Evolutionary conservation across 2,113 vertebrate genomes (phyloP).

Genomic region (Syngnathus floridae): DNA sequence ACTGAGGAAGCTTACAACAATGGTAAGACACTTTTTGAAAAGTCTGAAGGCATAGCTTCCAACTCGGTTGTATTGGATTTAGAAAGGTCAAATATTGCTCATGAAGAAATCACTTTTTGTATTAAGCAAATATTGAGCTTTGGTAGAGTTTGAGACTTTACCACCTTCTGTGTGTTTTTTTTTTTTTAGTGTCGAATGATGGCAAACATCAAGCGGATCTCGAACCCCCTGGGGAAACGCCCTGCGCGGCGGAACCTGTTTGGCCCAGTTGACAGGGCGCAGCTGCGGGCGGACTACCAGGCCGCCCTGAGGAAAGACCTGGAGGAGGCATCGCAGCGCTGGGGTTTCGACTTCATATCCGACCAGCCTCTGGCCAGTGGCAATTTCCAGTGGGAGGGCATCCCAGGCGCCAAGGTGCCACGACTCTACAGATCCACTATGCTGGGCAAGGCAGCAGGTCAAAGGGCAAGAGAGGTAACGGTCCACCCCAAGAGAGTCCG

Average conservation of each 20-base stretch:
- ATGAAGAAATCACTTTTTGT: background rate
- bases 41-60: background rate
- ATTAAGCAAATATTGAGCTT: background rate
- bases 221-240: slow-evolving; percentile 46
- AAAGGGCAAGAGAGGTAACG: slow-evolving; percentile 4
- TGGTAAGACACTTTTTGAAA: slow-evolving; percentile 44
- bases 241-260: slow-evolving; percentile 78
- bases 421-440: slow-evolving; percentile 56
- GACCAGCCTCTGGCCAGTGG: slow-evolving; percentile 79
- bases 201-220: slow-evolving; percentile 50
- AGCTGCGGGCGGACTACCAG: slow-evolving; percentile 72
- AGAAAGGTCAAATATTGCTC: background rate
- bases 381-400: slow-evolving; percentile 76
- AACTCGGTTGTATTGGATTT: background rate
- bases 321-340: slow-evolving; percentile 75
- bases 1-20: slow-evolving; percentile 16
- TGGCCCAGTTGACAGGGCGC: slow-evolving; percentile 77
- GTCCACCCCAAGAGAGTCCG: background rate
- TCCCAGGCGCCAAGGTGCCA: slow-evolving; percentile 61
- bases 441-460: background rate
- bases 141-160: background rate
- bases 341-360: slow-evolving; percentile 83
- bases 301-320: slow-evolving; percentile 60
- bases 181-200: slow-evolving; percentile 61
- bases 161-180: background rate